These are phyloP conservation scores for Melanotaenia duboulayi DNA, from an alignment of 2,113 vertebrate genomes.

Conservation along the genomic window DNA sequence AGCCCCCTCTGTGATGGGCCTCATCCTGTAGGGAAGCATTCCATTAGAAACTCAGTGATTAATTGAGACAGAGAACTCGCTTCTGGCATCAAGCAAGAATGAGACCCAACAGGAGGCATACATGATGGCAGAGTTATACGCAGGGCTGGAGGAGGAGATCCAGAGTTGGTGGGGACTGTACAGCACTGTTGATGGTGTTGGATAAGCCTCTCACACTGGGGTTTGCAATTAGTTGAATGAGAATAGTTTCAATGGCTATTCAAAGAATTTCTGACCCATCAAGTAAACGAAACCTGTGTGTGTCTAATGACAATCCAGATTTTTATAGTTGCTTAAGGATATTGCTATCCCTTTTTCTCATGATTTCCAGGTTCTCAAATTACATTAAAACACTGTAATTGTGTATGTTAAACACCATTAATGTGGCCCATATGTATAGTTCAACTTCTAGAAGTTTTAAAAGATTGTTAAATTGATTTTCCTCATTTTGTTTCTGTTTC, in stretches of 20 bases:
- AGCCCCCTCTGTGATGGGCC: conserved; percentile 77
- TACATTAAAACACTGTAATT: not conserved
- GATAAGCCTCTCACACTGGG: conserved; percentile 41
- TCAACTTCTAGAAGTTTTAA: conserved; percentile 5
- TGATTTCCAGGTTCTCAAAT: conserved; percentile 24
- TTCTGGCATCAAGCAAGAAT: conserved; percentile 66
- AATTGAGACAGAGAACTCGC: conserved; percentile 77
- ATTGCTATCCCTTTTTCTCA: not conserved
- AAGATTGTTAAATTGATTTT: not conserved
- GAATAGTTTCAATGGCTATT: conserved; percentile 35
- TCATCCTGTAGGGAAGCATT: conserved; percentile 80
- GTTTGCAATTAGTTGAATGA: conserved; percentile 55
- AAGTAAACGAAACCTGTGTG: conserved; percentile 70
- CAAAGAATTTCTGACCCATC: conserved; percentile 64
- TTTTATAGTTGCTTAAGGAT: conserved; percentile 45
- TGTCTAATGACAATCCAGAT: conserved; percentile 48
- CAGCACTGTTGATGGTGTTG: conserved; percentile 40
- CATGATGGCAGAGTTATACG: conserved; percentile 48
- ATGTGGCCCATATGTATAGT: not conserved
- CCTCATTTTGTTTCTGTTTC: not conserved
- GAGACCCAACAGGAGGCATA: conserved; percentile 67
- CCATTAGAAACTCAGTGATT: conserved; percentile 80
- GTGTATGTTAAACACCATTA: not conserved
- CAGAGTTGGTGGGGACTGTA: conserved; percentile 35
- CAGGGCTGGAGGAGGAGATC: conserved; percentile 53